Evolutionary conservation across 2,113 vertebrate genomes (phyloP).

Genomic region (Heterocephalus glaber): DNA sequence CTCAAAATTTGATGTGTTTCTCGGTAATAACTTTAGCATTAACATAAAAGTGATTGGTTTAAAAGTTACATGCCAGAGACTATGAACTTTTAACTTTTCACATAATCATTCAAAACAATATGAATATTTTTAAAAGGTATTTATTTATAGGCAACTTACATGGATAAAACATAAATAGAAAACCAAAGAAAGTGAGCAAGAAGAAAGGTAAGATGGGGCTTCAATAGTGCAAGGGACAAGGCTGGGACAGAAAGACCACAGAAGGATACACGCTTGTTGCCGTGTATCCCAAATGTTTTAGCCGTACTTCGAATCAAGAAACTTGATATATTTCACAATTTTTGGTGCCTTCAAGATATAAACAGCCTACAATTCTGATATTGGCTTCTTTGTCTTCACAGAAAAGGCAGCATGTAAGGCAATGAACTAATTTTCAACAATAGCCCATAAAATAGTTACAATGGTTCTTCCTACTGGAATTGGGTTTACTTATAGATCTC

Average conservation of each 20-base stretch:
- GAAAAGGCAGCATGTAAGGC: neutral
- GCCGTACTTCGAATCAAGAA: neutral
- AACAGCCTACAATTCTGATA: neutral
- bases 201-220: neutral
- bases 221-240: neutral
- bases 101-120: slow-evolving; percentile 45
- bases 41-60: slow-evolving; percentile 1
- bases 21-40: neutral
- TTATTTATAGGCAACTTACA: neutral
- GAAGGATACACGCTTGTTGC: fast-evolving
- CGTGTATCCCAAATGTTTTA: neutral
- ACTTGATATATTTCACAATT: neutral
- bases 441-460: neutral
- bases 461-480: neutral
- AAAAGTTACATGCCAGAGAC: neutral
- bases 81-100: slow-evolving; percentile 12
- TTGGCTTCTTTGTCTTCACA: neutral
- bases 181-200: neutral
- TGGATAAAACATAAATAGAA: neutral
- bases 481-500: neutral
- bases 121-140: neutral
- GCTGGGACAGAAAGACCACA: neutral
- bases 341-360: neutral
- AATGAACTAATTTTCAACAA: neutral
- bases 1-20: neutral